Percentiles rank a stretch among this genome's conserved stretches.
Conservation (phyloP, 2,797 vertebrate genomes). For the Argentina silus region DNA sequence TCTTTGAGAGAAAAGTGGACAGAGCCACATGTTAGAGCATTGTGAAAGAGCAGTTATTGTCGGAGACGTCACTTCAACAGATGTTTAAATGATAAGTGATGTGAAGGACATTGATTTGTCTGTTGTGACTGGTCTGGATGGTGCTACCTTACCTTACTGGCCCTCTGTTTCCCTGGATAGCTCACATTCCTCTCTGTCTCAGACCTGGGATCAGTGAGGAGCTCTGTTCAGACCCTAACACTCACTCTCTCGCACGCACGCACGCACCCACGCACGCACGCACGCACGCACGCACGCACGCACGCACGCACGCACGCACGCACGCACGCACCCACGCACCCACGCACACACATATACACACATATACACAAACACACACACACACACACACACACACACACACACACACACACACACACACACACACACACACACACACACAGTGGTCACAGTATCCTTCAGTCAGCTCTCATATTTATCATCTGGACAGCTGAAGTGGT, state of each 20-base stretch:
- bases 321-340: no score
- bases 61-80: slow-evolving; percentile 27
- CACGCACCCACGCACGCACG: no score
- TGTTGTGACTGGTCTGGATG: slow-evolving; percentile 27
- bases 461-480: slow-evolving; percentile 25
- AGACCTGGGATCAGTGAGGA: slow-evolving; percentile 36
- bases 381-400: slow-evolving; percentile 11
- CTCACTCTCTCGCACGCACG: not conserved
- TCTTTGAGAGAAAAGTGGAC: slow-evolving; percentile 18
- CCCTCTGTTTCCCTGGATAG: slow-evolving; percentile 22
- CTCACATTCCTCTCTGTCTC: slow-evolving; percentile 45
- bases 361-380: not conserved
- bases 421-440: slow-evolving; percentile 5
- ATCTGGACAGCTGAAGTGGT: slow-evolving; percentile 25
- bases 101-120: slow-evolving; percentile 47
- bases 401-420: slow-evolving; percentile 6
- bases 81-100: slow-evolving; percentile 42
- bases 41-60: slow-evolving; percentile 23
- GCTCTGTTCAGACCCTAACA: not conserved
- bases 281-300: not conserved
- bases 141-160: slow-evolving; percentile 41
- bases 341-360: not conserved
- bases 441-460: slow-evolving; percentile 1
- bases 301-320: not conserved
- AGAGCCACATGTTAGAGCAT: slow-evolving; percentile 11